These are phyloP conservation scores for Nezara viridula DNA, from an alignment of 2,888 invertebrate species.

Conservation along the genomic window DNA sequence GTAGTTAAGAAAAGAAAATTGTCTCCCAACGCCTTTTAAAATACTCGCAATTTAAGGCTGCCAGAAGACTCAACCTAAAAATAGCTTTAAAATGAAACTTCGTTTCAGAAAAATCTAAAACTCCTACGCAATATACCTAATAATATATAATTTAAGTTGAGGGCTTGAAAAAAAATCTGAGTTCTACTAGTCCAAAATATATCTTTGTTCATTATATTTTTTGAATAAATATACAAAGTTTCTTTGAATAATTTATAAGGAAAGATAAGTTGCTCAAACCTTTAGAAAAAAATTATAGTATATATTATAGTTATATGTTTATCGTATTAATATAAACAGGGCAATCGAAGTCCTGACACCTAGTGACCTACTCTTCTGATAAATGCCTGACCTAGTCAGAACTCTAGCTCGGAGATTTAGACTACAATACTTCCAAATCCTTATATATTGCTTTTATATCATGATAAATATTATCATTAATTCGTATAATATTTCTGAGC, in stretches of 20 bases:
- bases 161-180: no score
- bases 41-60: no score
- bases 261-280: background rate
- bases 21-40: no score
- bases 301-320: background rate
- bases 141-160: no score
- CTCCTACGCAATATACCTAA: no score
- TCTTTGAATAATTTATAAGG: background rate
- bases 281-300: background rate
- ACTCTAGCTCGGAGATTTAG: background rate
- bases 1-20: no score
- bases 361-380: background rate
- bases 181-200: no score
- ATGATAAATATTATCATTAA: conserved; percentile 18
- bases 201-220: no score
- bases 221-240: background rate
- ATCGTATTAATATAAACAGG: background rate
- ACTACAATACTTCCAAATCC: background rate
- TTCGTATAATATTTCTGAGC: background rate
- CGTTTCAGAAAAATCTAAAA: no score
- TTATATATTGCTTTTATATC: background rate
- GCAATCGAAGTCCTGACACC: background rate
- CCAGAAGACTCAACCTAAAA: no score
- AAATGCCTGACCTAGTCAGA: background rate
- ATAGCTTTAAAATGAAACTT: no score